These are phyloP conservation scores for Macrobrachium nipponense DNA, from an alignment of 1,140 invertebrate species.

Conservation along the genomic window DNA sequence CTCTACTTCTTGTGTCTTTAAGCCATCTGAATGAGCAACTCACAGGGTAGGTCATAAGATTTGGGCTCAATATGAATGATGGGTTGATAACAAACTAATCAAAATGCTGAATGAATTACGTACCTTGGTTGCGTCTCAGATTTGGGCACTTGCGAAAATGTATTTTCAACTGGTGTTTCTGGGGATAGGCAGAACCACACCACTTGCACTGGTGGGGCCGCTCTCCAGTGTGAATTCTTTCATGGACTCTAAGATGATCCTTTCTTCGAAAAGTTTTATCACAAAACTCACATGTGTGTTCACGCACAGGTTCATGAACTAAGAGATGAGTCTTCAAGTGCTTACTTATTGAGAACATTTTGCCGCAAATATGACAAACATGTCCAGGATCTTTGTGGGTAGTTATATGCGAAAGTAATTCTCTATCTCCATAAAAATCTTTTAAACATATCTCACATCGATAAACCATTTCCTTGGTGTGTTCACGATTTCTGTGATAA, in stretches of 20 bases:
- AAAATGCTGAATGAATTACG: no score
- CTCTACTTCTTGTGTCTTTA: no score
- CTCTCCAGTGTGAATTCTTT: slow-evolving; percentile 52
- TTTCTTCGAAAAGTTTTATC: slow-evolving; percentile 49
- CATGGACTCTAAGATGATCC: slow-evolving; percentile 41
- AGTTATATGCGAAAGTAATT: slow-evolving; percentile 34
- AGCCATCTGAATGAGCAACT: no score
- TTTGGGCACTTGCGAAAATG: slow-evolving; percentile 37
- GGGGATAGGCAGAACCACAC: slow-evolving; percentile 45
- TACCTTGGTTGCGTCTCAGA: slow-evolving; percentile 15
- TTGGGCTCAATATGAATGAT: no score
- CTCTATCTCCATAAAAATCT: slow-evolving; percentile 45
- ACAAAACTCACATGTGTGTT: slow-evolving; percentile 39
- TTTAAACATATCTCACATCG: slow-evolving; percentile 47
- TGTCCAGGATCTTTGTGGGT: slow-evolving; percentile 41
- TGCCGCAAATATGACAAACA: slow-evolving; percentile 47
- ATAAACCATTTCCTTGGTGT: slow-evolving; percentile 40
- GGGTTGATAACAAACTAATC: no score
- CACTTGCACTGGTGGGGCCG: slow-evolving; percentile 49
- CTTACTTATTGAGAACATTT: slow-evolving; percentile 45
- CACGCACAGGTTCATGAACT: slow-evolving; percentile 18
- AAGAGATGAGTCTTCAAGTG: slow-evolving; percentile 41
- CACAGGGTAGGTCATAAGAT: no score
- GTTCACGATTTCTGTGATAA: slow-evolving; percentile 54
- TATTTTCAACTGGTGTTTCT: slow-evolving; percentile 41